Base-by-base conservation (phyloP, 1,140 invertebrate species). In the Asobara japonica region DNA sequence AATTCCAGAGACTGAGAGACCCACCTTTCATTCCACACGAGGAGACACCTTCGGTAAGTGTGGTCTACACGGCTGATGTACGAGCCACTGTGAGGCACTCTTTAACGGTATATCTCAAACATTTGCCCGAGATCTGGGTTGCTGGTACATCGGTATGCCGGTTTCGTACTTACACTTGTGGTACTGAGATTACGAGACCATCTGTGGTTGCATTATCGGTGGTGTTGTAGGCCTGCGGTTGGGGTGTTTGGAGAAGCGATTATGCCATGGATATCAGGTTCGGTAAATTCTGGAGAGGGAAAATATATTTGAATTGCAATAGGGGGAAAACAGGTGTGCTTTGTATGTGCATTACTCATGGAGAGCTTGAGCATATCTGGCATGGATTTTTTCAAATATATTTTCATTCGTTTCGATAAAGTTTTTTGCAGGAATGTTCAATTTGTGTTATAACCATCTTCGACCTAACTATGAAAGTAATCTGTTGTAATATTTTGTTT, bases 61-160 rank as follows among this genome's bases (percentile, higher is more conserved):
- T 16, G 60, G 60, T 7, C 29, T 30, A 16, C 60, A 1, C 16
- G 27, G 11, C 11, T 62, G 60, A 31, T 31, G 27, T 62, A 31
- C 60, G 60, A 31, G 25, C n/a, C 29, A 30, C 22, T 62, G 60
- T 31, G 60, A 62, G 25, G 60, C n/a, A 62, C 25, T 62, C n/a
- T 62, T 30, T 62, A 30, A 62, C 27, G 29, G 60, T 62, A 62
- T 62, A 56, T 56, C 51, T 56, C 51, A 56, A 81, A 81, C 80
- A 79, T 79, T 81, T 80, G 76, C 78, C 78, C 74, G 69, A 62
- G 74, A 81, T 81, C 80, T 81, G 80, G 80, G 80, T 80, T 81
- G 80, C 75, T 78, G 18, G 75, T 77, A 74, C 31, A 22, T 36
- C 38, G 51, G 68, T 56, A 69, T 69, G 51, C 29, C 68, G 56